Percentiles rank a stretch among this genome's conserved stretches.
phyloP scores from a whole-genome alignment of 1,140 invertebrate genomes.

The Meteorus sp. region DNA sequence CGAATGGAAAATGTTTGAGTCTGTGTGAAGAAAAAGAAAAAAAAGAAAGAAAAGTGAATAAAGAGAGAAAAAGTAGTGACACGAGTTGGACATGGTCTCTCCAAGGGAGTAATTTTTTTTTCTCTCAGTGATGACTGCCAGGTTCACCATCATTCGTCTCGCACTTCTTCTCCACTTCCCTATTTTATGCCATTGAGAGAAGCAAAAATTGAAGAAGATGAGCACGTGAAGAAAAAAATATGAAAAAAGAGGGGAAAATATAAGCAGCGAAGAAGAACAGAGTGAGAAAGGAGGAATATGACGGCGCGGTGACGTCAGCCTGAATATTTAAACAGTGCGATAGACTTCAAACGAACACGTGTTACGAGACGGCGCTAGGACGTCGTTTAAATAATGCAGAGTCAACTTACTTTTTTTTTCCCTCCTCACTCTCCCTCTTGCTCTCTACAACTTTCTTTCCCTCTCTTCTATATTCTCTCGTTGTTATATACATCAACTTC shows the following conservation, averaged over 20 bases:
- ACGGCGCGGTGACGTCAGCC: constrained; percentile 56
- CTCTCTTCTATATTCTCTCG: constrained; percentile 12
- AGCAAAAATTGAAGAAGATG: too few relatives aligned
- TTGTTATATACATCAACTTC: constrained; percentile 4
- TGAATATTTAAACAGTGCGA: constrained; percentile 59
- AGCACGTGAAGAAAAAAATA: constrained; percentile 20
- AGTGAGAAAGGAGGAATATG: constrained; percentile 43
- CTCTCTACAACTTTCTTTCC: background rate
- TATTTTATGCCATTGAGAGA: too few relatives aligned
- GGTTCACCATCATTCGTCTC: too few relatives aligned
- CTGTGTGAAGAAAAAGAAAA: too few relatives aligned
- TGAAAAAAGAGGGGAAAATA: constrained; percentile 16
- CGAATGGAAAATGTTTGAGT: too few relatives aligned
- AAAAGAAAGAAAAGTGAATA: too few relatives aligned
- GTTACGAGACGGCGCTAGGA: constrained; percentile 55
- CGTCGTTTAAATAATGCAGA: constrained; percentile 60
- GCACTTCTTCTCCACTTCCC: constrained; percentile 14
- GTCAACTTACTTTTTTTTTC: constrained; percentile 52
- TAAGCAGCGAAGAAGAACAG: constrained; percentile 3
- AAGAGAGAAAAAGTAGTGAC: too few relatives aligned
- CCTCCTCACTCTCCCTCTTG: constrained; percentile 15
- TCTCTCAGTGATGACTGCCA: too few relatives aligned
- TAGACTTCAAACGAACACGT: constrained; percentile 61
- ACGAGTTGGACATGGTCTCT: too few relatives aligned
- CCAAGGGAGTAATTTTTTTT: too few relatives aligned